Evolutionary conservation across 2,888 invertebrate species (phyloP), one percentile per base, ranked within the genome.

Genomic region (Papilio gigon): DNA sequence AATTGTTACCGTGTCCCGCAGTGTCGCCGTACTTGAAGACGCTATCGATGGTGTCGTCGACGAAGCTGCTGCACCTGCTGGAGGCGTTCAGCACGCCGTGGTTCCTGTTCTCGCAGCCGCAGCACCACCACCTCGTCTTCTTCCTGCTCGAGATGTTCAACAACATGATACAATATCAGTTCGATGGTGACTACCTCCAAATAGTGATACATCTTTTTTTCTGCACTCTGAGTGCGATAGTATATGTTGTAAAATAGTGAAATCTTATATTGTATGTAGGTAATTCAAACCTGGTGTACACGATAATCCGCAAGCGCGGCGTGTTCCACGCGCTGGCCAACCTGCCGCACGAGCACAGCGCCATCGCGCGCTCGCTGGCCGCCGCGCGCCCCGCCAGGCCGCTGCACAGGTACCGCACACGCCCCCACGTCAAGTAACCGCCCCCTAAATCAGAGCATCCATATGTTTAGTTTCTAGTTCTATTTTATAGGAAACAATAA

Each of bases 81-180:
- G 99, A 99, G 89, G 99, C 99, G 30, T 99, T 99, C 92, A 98
- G 98, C 86, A 99, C 99, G 0, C 99, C 99, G 0, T 99, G 99
- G 99, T 99, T 99, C 93, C 93, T 99, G 77, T 98, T 98, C 87
- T 98, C 98, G 4, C 96, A 97, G 56, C 96, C 98, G 1, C 97
- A 97, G 44, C 99, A 99, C 86, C 99, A 99, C 87, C 99, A 99
- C 86, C 94, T 99, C 73, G 98, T 99, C 11, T 99, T 99, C 93
- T 99, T 99, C 90, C 92, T 99, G 61, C 93, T 99, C 64, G 99
- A 99, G 93, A 98, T 99, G 84, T 99, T 99, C 91, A 99, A 99
- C 90, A 99, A 99, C 86, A 99, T 99, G 77, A 99, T 99, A 77
- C 99, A 99, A 93, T 99, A 99, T 84, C 99, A 99, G 89, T 99